phyloP scores from a whole-genome alignment of 2,888 invertebrate species.

The Hypsopygia costalis region DNA sequence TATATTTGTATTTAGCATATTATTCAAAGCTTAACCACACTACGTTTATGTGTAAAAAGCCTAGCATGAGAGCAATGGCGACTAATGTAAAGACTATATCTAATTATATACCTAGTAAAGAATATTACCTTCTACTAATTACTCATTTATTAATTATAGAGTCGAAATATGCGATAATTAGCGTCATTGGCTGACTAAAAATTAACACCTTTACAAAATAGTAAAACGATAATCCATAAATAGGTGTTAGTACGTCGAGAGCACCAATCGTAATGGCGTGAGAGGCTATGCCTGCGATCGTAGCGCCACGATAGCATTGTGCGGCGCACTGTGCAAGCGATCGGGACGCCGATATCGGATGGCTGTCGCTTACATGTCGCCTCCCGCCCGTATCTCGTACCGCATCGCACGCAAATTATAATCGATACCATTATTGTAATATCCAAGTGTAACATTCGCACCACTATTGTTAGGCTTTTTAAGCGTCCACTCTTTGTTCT shows the following conservation, averaged over 20 bases:
- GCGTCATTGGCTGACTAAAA: background rate
- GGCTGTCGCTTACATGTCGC: conserved; percentile 77
- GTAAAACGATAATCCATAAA: conserved; percentile 54
- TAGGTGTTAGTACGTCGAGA: conserved; percentile 53
- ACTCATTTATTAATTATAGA: too few relatives aligned
- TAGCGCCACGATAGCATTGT: conserved; percentile 76
- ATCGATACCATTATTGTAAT: conserved; percentile 81
- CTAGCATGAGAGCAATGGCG: too few relatives aligned
- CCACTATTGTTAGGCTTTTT: conserved; percentile 69
- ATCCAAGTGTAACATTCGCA: conserved; percentile 70
- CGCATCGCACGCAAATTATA: conserved; percentile 80
- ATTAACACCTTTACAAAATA: conserved; percentile 39
- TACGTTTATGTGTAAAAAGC: too few relatives aligned
- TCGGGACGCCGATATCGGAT: conserved; percentile 68
- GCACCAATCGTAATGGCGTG: conserved; percentile 72
- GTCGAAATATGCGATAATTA: background rate
- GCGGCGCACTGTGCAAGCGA: conserved; percentile 60
- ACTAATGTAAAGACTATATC: too few relatives aligned
- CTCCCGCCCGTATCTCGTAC: conserved; percentile 62
- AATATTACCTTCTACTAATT: too few relatives aligned
- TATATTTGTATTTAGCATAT: too few relatives aligned
- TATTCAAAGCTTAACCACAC: too few relatives aligned
- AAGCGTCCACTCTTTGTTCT: conserved; percentile 43
- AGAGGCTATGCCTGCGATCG: conserved; percentile 70
- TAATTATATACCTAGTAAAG: too few relatives aligned